phyloP scores from a whole-genome alignment of 37 sponge, comb jelly and placozoan genomes.

The Halichondria panicea region DNA sequence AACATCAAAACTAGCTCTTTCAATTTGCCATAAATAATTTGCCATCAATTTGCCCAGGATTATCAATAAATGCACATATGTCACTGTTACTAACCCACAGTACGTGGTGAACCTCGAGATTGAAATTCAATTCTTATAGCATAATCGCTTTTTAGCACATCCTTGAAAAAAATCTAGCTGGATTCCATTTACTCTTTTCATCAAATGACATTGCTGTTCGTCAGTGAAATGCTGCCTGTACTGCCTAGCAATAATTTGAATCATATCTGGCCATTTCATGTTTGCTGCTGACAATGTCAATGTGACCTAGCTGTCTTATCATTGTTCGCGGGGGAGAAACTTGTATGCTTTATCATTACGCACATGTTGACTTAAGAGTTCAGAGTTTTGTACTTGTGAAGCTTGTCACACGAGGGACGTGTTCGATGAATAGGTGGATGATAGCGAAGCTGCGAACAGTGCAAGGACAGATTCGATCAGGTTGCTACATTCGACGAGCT shows the following conservation, averaged over 20 bases:
- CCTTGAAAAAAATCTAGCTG: slow-evolving; percentile 27
- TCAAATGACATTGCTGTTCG: slow-evolving; percentile 18
- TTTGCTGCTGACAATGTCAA: slow-evolving; percentile 27
- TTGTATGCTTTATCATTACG: slow-evolving; percentile 39
- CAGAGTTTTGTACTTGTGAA: too few relatives aligned
- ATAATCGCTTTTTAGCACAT: slow-evolving; percentile 21
- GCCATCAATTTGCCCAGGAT: neutral
- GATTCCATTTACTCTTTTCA: slow-evolving; percentile 19
- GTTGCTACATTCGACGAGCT: too few relatives aligned
- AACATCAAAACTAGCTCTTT: slow-evolving; percentile 11
- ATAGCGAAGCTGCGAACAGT: too few relatives aligned
- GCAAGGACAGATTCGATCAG: too few relatives aligned
- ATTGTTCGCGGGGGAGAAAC: slow-evolving; percentile 24
- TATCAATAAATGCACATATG: slow-evolving; percentile 29
- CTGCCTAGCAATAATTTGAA: slow-evolving; percentile 37
- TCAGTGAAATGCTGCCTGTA: slow-evolving; percentile 32
- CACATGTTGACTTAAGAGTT: too few relatives aligned
- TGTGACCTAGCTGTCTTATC: slow-evolving; percentile 28
- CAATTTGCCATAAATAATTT: slow-evolving; percentile 8
- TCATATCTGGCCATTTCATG: slow-evolving; percentile 50
- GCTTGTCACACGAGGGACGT: too few relatives aligned
- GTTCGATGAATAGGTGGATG: too few relatives aligned
- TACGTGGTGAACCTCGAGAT: slow-evolving; percentile 34
- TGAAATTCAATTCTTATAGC: slow-evolving; percentile 52
- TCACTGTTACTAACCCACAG: slow-evolving; percentile 16